Conservation (phyloP, 2,888 invertebrate species). For the Graphium colonna region DNA sequence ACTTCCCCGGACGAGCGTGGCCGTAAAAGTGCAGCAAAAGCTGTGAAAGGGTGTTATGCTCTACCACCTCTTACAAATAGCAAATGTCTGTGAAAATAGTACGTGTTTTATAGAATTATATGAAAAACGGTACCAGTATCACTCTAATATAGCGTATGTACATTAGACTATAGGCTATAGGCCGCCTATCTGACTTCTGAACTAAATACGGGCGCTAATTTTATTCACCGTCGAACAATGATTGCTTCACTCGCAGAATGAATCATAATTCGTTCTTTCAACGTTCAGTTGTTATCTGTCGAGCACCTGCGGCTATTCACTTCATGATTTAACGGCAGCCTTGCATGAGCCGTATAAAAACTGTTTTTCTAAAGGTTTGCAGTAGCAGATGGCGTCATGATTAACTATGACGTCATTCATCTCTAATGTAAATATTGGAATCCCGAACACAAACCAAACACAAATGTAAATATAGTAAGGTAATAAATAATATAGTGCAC, state of each 20-base stretch:
- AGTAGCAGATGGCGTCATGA: not conserved
- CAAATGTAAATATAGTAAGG: not conserved
- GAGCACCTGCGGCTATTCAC: not conserved
- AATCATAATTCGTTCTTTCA: not conserved
- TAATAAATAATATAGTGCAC: not conserved
- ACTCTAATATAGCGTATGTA: too few species aligned
- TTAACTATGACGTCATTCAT: not conserved
- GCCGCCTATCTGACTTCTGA: not conserved
- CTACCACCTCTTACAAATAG: too few species aligned
- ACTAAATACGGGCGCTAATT: not conserved
- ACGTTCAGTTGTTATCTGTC: not conserved
- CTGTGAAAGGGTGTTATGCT: too few species aligned
- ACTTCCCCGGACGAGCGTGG: too few species aligned
- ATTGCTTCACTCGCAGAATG: not conserved
- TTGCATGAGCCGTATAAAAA: not conserved
- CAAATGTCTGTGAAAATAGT: too few species aligned
- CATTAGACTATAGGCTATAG: too few species aligned
- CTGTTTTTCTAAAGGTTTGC: not conserved
- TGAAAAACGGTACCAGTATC: too few species aligned
- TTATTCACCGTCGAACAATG: not conserved
- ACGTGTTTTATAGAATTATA: too few species aligned
- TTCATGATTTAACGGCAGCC: not conserved
- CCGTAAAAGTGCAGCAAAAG: too few species aligned
- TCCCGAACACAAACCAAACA: too few species aligned
- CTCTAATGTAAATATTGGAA: too few species aligned